Evolutionary conservation across 2,888 invertebrate genomes (phyloP).

Genomic region (Abscondita cerata): DNA sequence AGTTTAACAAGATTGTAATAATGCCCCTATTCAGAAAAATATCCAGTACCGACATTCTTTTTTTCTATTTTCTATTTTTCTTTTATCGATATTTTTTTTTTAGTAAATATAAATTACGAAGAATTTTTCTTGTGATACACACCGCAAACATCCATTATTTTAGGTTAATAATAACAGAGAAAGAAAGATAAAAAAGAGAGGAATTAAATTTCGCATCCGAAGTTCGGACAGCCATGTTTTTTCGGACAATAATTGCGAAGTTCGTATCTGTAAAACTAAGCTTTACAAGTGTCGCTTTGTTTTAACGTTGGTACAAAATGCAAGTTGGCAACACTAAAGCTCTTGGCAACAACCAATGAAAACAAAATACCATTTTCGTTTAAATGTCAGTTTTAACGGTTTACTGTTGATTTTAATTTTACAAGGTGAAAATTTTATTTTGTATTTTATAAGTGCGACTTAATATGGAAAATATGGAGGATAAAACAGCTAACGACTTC

Average conservation of each 20-base stretch:
- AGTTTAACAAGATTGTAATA: too few relatives aligned
- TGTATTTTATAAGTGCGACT: not conserved
- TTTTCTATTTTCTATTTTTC: too few relatives aligned
- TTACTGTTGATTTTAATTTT: constrained; percentile 6
- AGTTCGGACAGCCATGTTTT: not conserved
- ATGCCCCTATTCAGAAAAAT: too few relatives aligned
- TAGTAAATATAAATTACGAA: too few relatives aligned
- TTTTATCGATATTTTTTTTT: too few relatives aligned
- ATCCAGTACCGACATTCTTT: too few relatives aligned
- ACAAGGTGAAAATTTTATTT: not conserved
- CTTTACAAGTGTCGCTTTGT: too few relatives aligned
- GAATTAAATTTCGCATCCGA: too few relatives aligned
- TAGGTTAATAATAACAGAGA: too few relatives aligned
- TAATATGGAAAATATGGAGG: constrained; percentile 4
- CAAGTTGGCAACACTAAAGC: not conserved
- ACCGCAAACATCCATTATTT: too few relatives aligned
- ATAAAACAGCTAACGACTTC: not conserved
- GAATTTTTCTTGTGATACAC: too few relatives aligned
- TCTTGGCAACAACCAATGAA: constrained; percentile 38
- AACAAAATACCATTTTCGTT: constrained; percentile 33
- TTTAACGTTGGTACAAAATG: not conserved
- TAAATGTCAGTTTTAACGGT: constrained; percentile 38
- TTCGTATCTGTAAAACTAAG: not conserved
- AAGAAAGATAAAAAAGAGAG: too few relatives aligned
- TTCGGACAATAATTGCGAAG: not conserved